Conservation (phyloP, 2,797 vertebrate genomes). For the Falco berigora region DNA sequence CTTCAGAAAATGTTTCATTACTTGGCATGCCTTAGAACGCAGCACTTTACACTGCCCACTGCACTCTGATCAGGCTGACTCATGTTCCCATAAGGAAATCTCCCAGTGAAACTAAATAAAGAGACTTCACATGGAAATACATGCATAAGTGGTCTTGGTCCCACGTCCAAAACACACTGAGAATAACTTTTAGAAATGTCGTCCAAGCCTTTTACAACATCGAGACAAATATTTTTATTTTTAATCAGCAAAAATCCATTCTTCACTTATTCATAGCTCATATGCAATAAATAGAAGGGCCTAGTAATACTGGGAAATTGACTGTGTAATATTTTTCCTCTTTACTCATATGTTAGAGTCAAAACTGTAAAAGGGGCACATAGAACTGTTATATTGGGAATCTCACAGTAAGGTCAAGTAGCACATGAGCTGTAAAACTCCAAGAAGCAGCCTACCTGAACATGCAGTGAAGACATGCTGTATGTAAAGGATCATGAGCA, state of each 20-base stretch:
- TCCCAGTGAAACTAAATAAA: background rate
- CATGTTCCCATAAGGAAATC: background rate
- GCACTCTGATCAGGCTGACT: background rate
- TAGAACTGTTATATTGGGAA: rapidly evolving
- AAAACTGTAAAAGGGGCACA: background rate
- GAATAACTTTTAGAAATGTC: background rate
- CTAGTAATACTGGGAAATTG: background rate
- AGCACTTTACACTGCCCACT: background rate
- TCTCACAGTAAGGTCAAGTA: background rate
- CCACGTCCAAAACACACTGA: background rate
- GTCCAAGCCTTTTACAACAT: background rate
- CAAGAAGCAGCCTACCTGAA: background rate
- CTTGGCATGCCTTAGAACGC: background rate
- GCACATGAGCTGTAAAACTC: background rate
- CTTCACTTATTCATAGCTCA: background rate
- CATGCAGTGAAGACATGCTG: background rate
- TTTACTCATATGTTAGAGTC: background rate
- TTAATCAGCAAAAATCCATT: background rate
- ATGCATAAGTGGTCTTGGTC: background rate
- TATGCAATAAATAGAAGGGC: background rate
- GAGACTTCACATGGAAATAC: background rate
- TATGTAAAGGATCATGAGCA: background rate
- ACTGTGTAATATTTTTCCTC: background rate
- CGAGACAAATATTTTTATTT: background rate
- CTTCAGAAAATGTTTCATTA: background rate